Evolutionary conservation across 35 echinoderm and acorn worm species (phyloP).

Genomic region (Diadema setosum): DNA sequence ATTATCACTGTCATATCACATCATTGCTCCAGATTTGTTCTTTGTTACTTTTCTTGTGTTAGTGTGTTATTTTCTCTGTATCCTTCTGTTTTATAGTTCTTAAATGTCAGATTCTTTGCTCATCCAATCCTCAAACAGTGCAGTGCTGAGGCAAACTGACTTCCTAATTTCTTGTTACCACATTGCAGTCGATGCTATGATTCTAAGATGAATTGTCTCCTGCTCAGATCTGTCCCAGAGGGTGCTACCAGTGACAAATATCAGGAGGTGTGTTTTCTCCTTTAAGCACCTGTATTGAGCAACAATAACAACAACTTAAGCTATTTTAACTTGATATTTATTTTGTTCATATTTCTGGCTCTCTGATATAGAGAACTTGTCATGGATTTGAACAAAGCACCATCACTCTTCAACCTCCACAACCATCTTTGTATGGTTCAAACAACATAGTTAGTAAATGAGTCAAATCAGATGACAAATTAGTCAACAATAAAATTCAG

Average conservation of each 20-base stretch:
- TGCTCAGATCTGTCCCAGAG: conserved; percentile 3
- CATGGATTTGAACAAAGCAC: neutral
- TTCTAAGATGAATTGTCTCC: neutral
- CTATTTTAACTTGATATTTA: neutral
- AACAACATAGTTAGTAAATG: neutral
- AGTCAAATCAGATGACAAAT: too few relatives aligned
- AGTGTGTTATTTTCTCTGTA: too few relatives aligned
- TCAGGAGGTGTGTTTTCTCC: conserved; percentile 16
- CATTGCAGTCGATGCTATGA: conserved; percentile 49
- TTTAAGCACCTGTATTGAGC: neutral
- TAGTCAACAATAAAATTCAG: too few relatives aligned
- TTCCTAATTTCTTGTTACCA: too few relatives aligned
- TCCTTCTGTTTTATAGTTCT: too few relatives aligned
- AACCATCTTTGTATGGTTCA: neutral
- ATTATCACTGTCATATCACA: too few relatives aligned
- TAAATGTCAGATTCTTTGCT: too few relatives aligned
- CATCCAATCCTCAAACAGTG: too few relatives aligned
- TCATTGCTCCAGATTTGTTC: too few relatives aligned
- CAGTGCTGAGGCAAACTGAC: too few relatives aligned
- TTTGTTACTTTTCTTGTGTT: too few relatives aligned
- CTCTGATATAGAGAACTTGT: neutral
- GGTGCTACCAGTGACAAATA: neutral
- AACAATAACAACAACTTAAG: too few relatives aligned
- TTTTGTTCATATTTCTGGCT: neutral
- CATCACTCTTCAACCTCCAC: neutral